Conservation (phyloP, 2,888 invertebrate genomes). For the Rhogogaster chlorosoma region DNA sequence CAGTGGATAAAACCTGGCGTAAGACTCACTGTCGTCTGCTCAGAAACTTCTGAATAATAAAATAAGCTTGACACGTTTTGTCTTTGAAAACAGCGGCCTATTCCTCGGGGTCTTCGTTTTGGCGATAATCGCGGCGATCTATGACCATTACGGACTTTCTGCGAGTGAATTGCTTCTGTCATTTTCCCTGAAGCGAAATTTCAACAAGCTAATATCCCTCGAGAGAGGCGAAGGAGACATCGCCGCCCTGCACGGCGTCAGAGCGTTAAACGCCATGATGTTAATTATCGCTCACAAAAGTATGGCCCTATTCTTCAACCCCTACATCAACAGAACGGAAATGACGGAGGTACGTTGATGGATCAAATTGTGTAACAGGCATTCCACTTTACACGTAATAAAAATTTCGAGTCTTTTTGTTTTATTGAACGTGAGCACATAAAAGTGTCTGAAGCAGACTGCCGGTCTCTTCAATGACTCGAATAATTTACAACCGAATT, state of each 20-base stretch:
- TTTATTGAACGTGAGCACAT: background rate
- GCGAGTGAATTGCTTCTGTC: constrained; percentile 78
- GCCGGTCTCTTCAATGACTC: background rate
- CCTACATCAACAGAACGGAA: constrained; percentile 83
- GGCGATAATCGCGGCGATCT: constrained; percentile 72
- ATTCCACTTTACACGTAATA: background rate
- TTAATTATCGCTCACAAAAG: constrained; percentile 84
- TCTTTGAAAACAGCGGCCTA: constrained; percentile 72
- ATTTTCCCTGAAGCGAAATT: constrained; percentile 84
- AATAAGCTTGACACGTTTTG: background rate
- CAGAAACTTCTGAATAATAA: background rate
- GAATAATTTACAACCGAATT: constrained; percentile 55
- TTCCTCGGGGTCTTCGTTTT: constrained; percentile 77
- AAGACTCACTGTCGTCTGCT: background rate
- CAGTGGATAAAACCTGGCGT: background rate
- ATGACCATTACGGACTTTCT: constrained; percentile 71
- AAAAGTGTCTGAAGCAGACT: background rate
- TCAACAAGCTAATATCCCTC: constrained; percentile 79
- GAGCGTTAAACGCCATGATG: constrained; percentile 84
- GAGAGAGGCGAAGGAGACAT: constrained; percentile 81
- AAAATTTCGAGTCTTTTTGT: background rate
- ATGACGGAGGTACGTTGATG: constrained; percentile 81
- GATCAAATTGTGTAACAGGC: background rate
- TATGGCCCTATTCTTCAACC: constrained; percentile 85
- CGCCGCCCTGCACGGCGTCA: constrained; percentile 83